Conservation (phyloP, 2,888 invertebrate species). For the Dryomyza anilis region DNA sequence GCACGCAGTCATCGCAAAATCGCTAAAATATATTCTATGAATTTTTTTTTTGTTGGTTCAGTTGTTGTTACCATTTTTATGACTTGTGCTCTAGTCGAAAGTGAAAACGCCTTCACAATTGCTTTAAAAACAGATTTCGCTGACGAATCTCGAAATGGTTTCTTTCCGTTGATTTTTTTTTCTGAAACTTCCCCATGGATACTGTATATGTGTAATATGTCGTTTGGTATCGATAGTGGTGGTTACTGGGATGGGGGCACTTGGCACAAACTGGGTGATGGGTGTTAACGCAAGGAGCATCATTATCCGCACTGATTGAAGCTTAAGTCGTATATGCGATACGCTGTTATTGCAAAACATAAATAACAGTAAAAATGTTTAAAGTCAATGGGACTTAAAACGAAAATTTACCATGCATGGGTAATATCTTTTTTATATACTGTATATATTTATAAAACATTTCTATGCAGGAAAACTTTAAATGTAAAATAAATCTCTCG, state of each 20-base stretch:
- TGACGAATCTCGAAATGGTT: conserved; percentile 49
- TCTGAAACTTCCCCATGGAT: too few species aligned
- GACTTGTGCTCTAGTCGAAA: conserved; percentile 40
- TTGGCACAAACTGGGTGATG: too few species aligned
- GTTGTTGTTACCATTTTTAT: conserved; percentile 47
- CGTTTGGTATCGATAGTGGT: too few species aligned
- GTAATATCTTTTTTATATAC: too few species aligned
- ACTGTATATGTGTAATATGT: too few species aligned
- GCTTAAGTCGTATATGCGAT: conserved; percentile 39
- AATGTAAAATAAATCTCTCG: too few species aligned
- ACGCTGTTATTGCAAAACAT: background rate
- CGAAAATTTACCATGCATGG: too few species aligned
- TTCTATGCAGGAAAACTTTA: too few species aligned
- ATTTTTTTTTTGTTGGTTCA: conserved; percentile 24
- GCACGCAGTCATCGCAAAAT: too few species aligned
- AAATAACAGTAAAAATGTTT: background rate
- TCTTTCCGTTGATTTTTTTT: conserved; percentile 33
- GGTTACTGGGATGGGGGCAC: too few species aligned
- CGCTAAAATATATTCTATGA: conserved; percentile 45
- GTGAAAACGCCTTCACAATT: conserved; percentile 34
- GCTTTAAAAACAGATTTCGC: conserved; percentile 49
- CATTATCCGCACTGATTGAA: conserved; percentile 50
- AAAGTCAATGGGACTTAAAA: background rate
- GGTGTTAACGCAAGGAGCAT: conserved; percentile 35
- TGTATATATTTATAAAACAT: too few species aligned